Evolutionary conservation across 2,113 vertebrate genomes (phyloP).

Genomic region (Phyllostomus hastatus): DNA sequence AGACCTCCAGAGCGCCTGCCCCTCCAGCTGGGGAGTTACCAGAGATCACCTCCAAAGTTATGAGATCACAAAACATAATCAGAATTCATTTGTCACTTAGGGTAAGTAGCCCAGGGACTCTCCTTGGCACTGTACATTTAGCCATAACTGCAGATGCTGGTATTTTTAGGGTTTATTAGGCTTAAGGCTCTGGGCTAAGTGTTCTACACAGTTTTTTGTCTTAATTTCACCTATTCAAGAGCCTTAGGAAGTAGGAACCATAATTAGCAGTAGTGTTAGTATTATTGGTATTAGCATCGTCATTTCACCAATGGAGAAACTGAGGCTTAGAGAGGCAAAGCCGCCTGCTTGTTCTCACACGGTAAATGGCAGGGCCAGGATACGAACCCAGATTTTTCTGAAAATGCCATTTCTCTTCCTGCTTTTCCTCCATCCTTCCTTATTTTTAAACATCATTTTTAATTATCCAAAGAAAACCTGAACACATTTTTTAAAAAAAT

Average conservation of each 20-base stretch:
- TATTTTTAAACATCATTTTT: background rate
- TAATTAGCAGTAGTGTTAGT: no score
- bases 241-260: background rate
- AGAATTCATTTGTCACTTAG: background rate
- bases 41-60: background rate
- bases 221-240: background rate
- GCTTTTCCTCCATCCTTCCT: background rate
- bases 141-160: background rate
- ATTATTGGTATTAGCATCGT: background rate
- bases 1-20: background rate
- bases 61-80: background rate
- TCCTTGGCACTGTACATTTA: background rate
- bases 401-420: background rate
- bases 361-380: background rate
- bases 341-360: background rate
- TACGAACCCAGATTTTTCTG: background rate
- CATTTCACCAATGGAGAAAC: background rate
- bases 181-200: background rate
- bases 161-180: background rate
- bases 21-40: background rate
- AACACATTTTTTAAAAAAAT: background rate
- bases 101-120: background rate
- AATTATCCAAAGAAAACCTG: background rate
- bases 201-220: background rate
- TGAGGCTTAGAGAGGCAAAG: no score